Evolutionary conservation across 2,113 vertebrate species (phyloP), one percentile per base, ranked within the genome.

Genomic region (Aegotheles bennettii): DNA sequence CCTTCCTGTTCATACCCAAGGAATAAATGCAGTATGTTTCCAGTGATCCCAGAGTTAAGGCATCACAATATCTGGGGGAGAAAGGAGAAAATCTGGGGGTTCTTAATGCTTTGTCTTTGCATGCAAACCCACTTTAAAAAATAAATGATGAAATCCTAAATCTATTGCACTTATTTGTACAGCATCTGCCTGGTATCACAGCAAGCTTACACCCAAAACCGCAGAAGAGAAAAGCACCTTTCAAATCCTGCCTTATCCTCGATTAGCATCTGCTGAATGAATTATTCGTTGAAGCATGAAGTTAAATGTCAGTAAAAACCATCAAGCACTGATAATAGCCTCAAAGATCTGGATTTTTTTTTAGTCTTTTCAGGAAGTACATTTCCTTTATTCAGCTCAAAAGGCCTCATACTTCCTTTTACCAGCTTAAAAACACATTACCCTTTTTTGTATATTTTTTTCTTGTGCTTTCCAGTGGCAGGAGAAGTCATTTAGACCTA

Each of bases 311-410:
- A 57, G 48, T 78, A 84, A 92, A 74, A 89, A 16, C 25, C 25
- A 81, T 38, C 29, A 80, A 64, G 26, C 24, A 47, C 29, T 31
- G 38, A 83, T 26, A 87, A 53, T 5, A 33, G 38, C 75, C 76
- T 50, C 45, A 42, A 70, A 88, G 79, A 70, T 60, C 21, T 63
- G 43, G 23, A 35, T 63, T 92, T 80, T 90, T n/a, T n/a, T 83
- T 86, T 35, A 60, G 73, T 57, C 74, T 84, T 83, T 90, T 83
- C 84, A 85, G 87, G 84, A 92, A 93, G 83, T 25, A 7, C 13
- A 70, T 92, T 93, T 90, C 91, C 84, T 94, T 84, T 73, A 65
- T 73, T 59, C 45, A 60, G 65, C 65, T 84, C 70, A 83, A 77
- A 94, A 84, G 42, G 47, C 40, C 43, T 84, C 42, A 74, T 15